Percentiles rank a stretch among this genome's conserved stretches.
These are phyloP conservation scores for Volucella inanis DNA, from an alignment of 2,888 invertebrate genomes.

Conservation along the genomic window DNA sequence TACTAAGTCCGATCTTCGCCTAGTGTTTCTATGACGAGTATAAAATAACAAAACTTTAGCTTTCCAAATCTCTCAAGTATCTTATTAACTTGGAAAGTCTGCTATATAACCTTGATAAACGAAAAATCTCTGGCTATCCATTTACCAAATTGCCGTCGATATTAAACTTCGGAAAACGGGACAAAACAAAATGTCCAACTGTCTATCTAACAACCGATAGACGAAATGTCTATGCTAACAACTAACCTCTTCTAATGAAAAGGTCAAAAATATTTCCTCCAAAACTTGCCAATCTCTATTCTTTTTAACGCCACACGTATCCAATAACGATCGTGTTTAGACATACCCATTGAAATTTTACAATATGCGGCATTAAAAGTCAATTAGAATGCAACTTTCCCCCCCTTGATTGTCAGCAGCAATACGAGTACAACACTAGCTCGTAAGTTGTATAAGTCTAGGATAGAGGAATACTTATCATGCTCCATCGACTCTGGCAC, in stretches of 20 bases:
- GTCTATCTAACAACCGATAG: no score
- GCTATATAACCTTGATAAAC: no score
- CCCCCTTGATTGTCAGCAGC: conserved; percentile 19
- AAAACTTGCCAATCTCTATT: conserved; percentile 30
- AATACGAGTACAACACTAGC: conserved; percentile 32
- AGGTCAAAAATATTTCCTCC: conserved; percentile 42
- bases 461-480: conserved; percentile 39
- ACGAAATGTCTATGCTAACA: neutral
- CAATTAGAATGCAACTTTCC: conserved; percentile 47
- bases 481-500: conserved; percentile 62
- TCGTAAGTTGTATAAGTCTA: conserved; percentile 36
- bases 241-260: conserved; percentile 3
- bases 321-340: conserved; percentile 49
- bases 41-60: no score
- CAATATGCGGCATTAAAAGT: conserved; percentile 26
- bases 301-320: conserved; percentile 33
- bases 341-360: conserved; percentile 30
- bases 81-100: no score
- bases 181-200: no score
- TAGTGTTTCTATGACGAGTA: no score
- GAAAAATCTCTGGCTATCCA: neutral
- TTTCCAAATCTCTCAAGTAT: no score
- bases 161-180: no score
- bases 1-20: no score
- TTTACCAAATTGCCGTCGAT: neutral